Percentiles rank a stretch among this genome's conserved stretches.
Evolutionary conservation across 1,140 invertebrate genomes (phyloP).

Genomic region (Apis cerana): DNA sequence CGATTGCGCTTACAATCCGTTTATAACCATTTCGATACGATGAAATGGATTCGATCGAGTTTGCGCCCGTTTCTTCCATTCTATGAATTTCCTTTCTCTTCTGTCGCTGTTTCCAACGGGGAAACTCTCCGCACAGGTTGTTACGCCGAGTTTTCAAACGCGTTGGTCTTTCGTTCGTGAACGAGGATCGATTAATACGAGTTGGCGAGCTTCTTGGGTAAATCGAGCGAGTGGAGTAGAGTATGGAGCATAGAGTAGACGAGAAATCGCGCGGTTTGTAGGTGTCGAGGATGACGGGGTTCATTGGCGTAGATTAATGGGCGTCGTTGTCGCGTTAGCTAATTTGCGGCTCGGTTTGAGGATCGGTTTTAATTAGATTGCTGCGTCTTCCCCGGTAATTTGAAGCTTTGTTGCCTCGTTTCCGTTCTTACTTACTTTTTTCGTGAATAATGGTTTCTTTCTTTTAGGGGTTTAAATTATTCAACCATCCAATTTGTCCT

Average conservation of each 20-base stretch:
- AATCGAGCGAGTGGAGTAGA: neutral
- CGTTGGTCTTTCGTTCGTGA: neutral
- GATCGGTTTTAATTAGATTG: slow-evolving; percentile 31
- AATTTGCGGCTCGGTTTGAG: slow-evolving; percentile 8
- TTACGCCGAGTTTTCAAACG: too few species aligned
- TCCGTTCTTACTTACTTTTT: neutral
- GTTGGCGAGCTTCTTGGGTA: neutral
- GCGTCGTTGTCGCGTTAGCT: slow-evolving; percentile 37
- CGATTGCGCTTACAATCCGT: too few species aligned
- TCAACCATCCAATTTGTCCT: too few species aligned
- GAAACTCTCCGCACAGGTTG: neutral
- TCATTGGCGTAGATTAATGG: slow-evolving; percentile 31
- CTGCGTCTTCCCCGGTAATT: slow-evolving; percentile 5
- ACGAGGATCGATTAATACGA: neutral
- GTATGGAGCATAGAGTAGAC: neutral
- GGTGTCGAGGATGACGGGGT: slow-evolving; percentile 24
- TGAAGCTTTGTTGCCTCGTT: neutral
- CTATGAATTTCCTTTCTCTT: neutral
- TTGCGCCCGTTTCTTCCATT: too few species aligned
- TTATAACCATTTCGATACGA: neutral
- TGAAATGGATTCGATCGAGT: too few species aligned
- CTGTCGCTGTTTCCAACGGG: neutral
- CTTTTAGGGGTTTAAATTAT: too few species aligned
- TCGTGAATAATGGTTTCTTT: neutral
- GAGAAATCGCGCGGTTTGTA: slow-evolving; percentile 27